A percentile compares a stretch with the other conserved stretches of the same genome.
Evolutionary conservation across 2,888 invertebrate genomes (phyloP).

Genomic region (Temnothorax ravouxi): DNA sequence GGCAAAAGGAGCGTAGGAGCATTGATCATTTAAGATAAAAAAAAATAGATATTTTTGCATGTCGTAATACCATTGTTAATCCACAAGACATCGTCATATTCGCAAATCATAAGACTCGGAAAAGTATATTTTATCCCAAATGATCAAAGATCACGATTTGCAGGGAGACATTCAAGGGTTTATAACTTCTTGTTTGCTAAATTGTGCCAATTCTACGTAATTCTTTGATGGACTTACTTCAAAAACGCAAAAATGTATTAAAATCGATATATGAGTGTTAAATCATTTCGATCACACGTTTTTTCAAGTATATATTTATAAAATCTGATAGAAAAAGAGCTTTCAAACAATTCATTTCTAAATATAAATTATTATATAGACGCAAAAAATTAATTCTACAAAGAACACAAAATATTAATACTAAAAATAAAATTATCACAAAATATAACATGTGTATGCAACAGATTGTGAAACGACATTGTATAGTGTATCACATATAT

Average conservation of each 20-base stretch:
- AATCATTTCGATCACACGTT: background rate
- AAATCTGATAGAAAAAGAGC: background rate
- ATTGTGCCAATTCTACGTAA: constrained; percentile 67
- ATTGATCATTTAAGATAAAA: constrained; percentile 64
- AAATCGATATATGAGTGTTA: background rate
- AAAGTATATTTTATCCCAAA: constrained; percentile 44
- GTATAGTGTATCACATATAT: background rate
- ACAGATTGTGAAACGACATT: too few species aligned
- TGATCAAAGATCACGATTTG: constrained; percentile 58
- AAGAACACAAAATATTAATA: background rate
- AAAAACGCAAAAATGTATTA: constrained; percentile 61
- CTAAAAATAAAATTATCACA: background rate
- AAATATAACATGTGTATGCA: background rate
- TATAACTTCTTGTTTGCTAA: constrained; percentile 67
- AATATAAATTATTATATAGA: background rate
- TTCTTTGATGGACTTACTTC: constrained; percentile 66
- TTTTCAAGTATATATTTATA: background rate
- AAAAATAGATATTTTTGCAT: constrained; percentile 32
- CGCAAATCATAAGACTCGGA: constrained; percentile 5
- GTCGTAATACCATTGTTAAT: background rate
- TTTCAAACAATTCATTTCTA: constrained; percentile 3
- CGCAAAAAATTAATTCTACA: background rate
- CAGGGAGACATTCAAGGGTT: constrained; percentile 76
- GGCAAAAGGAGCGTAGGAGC: constrained; percentile 70
- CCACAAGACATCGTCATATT: background rate